Evolutionary conservation across 2,797 vertebrate species (phyloP).

Genomic region (Ibycter americanus): DNA sequence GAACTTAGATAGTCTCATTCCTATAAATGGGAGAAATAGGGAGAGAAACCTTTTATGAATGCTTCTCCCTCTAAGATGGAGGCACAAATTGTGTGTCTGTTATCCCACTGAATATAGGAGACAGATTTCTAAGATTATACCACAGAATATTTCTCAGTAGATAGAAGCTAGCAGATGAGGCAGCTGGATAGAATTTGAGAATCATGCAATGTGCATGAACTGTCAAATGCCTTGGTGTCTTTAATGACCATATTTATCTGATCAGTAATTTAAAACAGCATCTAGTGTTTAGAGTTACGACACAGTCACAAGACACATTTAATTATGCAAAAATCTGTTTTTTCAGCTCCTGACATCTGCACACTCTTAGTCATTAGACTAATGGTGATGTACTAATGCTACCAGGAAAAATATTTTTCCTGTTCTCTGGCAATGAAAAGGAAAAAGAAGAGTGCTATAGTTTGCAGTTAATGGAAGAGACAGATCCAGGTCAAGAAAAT

Average conservation of each 20-base stretch:
- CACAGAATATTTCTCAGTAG: background rate
- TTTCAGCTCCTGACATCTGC: background rate
- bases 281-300: background rate
- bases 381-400: slow-evolving; percentile 32
- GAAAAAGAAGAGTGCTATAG: background rate
- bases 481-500: background rate
- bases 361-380: slow-evolving; percentile 19
- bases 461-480: background rate
- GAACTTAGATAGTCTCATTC: background rate
- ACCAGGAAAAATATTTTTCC: background rate
- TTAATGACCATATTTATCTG: background rate
- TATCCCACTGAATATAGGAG: background rate
- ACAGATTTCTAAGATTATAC: background rate
- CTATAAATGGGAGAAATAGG: background rate
- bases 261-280: background rate
- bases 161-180: background rate
- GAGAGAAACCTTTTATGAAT: background rate
- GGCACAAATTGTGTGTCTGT: accelerated
- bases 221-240: background rate
- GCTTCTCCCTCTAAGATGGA: background rate
- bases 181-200: background rate
- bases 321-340: slow-evolving; percentile 28
- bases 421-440: background rate
- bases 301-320: background rate
- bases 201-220: background rate